Evolutionary conservation across 2,888 invertebrate genomes (phyloP).

Genomic region (Ophion ellenae): DNA sequence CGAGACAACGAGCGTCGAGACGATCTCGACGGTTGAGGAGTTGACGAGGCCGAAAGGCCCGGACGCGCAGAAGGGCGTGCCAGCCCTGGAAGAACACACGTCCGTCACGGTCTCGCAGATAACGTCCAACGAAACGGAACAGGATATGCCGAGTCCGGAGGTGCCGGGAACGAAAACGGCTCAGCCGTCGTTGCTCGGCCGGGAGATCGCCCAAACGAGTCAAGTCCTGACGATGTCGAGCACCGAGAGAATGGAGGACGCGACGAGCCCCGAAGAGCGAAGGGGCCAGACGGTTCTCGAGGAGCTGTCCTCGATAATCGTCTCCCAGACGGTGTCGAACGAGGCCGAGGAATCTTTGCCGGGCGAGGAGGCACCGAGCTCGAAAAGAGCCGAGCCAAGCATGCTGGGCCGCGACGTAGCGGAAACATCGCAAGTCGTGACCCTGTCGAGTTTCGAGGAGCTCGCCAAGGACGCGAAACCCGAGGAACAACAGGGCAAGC

Average conservation of each 20-base stretch:
- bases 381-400: slow-evolving; percentile 68
- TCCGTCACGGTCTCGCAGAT: slow-evolving; percentile 75
- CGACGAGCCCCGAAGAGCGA: slow-evolving; percentile 72
- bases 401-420: slow-evolving; percentile 79
- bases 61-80: slow-evolving; percentile 71
- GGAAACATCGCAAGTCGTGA: slow-evolving; percentile 74
- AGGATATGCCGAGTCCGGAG: slow-evolving; percentile 66
- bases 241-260: slow-evolving; percentile 74
- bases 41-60: slow-evolving; percentile 72
- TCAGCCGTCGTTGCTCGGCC: slow-evolving; percentile 74
- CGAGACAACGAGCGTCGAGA: slow-evolving; percentile 75
- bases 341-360: slow-evolving; percentile 72
- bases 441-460: slow-evolving; percentile 67
- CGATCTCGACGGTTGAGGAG: slow-evolving; percentile 72
- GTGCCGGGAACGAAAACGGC: slow-evolving; percentile 72
- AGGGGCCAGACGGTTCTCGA: slow-evolving; percentile 75
- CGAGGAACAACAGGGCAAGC: slow-evolving; percentile 66
- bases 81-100: slow-evolving; percentile 73
- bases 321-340: slow-evolving; percentile 73
- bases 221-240: slow-evolving; percentile 78
- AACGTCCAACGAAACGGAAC: slow-evolving; percentile 74
- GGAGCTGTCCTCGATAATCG: slow-evolving; percentile 71
- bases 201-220: slow-evolving; percentile 82
- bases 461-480: slow-evolving; percentile 52
- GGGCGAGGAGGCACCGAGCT: slow-evolving; percentile 72